Evolutionary conservation across 2,113 vertebrate species (phyloP).

Genomic region (Chionodraco myersi): DNA sequence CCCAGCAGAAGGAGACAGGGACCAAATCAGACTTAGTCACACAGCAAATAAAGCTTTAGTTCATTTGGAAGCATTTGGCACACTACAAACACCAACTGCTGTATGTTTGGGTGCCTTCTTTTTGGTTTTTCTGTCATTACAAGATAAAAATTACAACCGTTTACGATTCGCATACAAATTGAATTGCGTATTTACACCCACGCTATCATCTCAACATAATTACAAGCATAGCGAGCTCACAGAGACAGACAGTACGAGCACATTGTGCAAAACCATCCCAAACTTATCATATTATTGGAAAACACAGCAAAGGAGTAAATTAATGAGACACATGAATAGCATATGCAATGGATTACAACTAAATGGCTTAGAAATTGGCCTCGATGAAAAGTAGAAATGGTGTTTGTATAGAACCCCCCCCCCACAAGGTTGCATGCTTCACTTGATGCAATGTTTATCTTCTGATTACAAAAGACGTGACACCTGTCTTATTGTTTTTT

Average conservation of each 20-base stretch:
- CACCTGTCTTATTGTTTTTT: neutral
- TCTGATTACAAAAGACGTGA: neutral
- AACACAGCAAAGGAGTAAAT: constrained; percentile 35
- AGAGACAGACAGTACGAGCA: constrained; percentile 42
- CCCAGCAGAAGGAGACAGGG: neutral
- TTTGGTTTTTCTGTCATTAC: constrained; percentile 54
- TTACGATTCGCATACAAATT: constrained; percentile 81
- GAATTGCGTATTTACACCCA: constrained; percentile 58
- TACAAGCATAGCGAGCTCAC: constrained; percentile 36
- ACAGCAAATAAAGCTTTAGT: constrained; percentile 40
- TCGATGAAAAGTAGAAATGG: too few relatives aligned
- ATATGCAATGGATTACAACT: constrained; percentile 31
- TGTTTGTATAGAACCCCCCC: neutral
- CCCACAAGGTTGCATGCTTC: neutral
- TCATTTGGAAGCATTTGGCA: constrained; percentile 67
- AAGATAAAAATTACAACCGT: constrained; percentile 65
- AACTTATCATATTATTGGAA: constrained; percentile 56
- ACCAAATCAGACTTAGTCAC: constrained; percentile 12
- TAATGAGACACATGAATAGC: constrained; percentile 37
- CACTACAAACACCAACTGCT: constrained; percentile 47
- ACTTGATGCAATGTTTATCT: neutral
- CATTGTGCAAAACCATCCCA: constrained; percentile 47
- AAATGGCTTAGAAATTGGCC: constrained; percentile 2
- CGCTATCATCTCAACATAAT: constrained; percentile 59
- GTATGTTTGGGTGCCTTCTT: constrained; percentile 28